Base-by-base conservation (phyloP, 2,113 vertebrate genomes). In the Etia nguti region DNA sequence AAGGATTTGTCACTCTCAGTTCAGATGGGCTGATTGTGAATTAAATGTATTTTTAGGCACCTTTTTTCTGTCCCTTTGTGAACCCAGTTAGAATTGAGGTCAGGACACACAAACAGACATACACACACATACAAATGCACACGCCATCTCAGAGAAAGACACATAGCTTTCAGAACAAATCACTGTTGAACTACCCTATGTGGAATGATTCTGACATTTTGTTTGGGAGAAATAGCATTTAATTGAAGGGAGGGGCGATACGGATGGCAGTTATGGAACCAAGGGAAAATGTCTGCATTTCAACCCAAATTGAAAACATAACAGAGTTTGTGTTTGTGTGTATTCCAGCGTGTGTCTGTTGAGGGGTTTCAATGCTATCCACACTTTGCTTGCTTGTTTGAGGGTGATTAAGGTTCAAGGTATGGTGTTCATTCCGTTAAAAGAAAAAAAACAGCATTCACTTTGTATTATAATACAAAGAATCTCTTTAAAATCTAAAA, bases 111-210 rank as follows among this genome's bases (percentile, higher is more conserved):
- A 91, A 75, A 91, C 89, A 90, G 84, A 52, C 46, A 77, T 11
- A 81, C 80, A 83, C 65, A 65, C 80, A 81, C 29, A 70, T 48
- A 85, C 50, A 87, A 12, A 88, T 59, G 52, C 88, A 85, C 88
- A 93, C 88, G 91, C 80, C 84, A 92, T 93, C 88, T 91, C 90
- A 84, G 91, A 88, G 87, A 90, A 92, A 90, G 95, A 96, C 95
- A 94, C 94, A 92, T 91, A 94, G 94, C 94, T 95, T 95, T 96
- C 96, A 96, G 92, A 96, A 96, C 93, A 94, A 92, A 96, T 96
- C 94, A 96, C 92, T 90, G 92, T 93, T 95, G 90, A 93, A 94
- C 87, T 88, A 88, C 83, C 92, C 89, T 87, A 91, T 92, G 93
- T 91, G 94, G 94, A 95, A 95, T 94, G 90, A 87, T 96, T 95